Evolutionary conservation across 23 tunicate genomes (phyloP), one percentile per base, ranked within the genome.

Genomic region (Halocynthia roretzi): DNA sequence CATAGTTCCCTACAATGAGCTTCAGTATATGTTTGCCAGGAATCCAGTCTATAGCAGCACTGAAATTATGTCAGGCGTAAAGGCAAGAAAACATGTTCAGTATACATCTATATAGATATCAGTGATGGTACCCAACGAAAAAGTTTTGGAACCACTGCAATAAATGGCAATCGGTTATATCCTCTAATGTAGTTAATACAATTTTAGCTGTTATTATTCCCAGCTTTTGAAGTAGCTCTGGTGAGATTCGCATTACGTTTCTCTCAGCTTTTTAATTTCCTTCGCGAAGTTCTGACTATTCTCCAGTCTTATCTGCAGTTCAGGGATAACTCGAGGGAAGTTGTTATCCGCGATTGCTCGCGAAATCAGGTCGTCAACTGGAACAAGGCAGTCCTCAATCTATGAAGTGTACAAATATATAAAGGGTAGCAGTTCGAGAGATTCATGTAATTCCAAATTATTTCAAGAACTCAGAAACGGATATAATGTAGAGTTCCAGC

Each of bases 11-110:
- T 20, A 65, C 70, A 15, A 65, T 65, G n/a, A 65, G 49, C 14
- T 20, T 8, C 19, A 65, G 19, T 0, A 48, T 65, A 48, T 65
- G 22, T 65, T 65, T 48, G 31, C 70, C 19, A 10, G 70, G 70
- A 14, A 65, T 11, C 70, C 70, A 65, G 70, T 65, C 70, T 65
- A 65, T 65, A 0, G 70, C 70, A 9, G 70, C 22, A 9, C 70
- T 65, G 70, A 65, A 65, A 65, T 65, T 20, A 65, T 65, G 70
- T 9, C 22, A 65, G 70, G 10, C 5, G 44, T 31, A 31, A 31
- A 31, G 44, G 44, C 2, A 4, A 31, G 44, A 31, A 31, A 31
- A 31, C 44, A 31, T 31, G 44, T 31, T 31, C 44, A 31, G 44
- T 31, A 31, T 31, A 31, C 44, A 31, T 4, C 44, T 31, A 31